Conservation (phyloP, 2,113 vertebrate species). For the Sebastes fasciatus region DNA sequence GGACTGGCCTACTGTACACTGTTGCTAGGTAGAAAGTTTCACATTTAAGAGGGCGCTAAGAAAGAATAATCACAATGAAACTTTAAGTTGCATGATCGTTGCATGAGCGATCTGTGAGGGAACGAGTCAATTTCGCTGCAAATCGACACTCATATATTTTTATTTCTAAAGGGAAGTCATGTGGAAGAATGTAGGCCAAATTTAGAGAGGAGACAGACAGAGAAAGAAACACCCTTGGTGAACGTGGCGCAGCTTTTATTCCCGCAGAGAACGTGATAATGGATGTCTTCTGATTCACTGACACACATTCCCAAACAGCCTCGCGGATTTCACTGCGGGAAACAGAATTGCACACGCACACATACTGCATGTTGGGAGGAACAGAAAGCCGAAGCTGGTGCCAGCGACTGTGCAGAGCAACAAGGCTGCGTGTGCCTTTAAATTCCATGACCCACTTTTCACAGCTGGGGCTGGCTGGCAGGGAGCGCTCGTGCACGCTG, state of each 20-base stretch:
- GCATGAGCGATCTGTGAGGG: conserved; percentile 2
- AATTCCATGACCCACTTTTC: conserved; percentile 85
- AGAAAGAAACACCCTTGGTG: conserved; percentile 15
- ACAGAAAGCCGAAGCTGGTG: neutral
- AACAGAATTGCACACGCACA: conserved; percentile 23
- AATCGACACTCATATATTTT: conserved; percentile 3
- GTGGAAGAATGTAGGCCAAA: conserved; percentile 52
- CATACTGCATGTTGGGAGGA: conserved; percentile 7
- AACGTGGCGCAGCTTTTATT: conserved; percentile 22
- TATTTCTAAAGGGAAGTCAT: conserved; percentile 28
- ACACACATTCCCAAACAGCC: conserved; percentile 58
- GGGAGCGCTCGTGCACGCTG: conserved; percentile 67
- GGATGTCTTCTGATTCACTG: conserved; percentile 52
- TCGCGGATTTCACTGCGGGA: conserved; percentile 59
- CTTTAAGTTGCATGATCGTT: conserved; percentile 4
- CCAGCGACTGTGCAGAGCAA: conserved; percentile 15
- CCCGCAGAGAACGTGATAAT: conserved; percentile 34
- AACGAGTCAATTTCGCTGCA: conserved; percentile 8
- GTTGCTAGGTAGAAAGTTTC: conserved; percentile 70
- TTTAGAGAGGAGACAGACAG: conserved; percentile 20
- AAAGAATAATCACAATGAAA: neutral
- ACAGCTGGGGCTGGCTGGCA: conserved; percentile 73
- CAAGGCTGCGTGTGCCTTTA: conserved; percentile 80
- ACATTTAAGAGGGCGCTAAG: neutral
- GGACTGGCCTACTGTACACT: conserved; percentile 67